Evolutionary conservation across 2,113 vertebrate species (phyloP), one percentile per base, ranked within the genome.

Genomic region (Octodon degus): DNA sequence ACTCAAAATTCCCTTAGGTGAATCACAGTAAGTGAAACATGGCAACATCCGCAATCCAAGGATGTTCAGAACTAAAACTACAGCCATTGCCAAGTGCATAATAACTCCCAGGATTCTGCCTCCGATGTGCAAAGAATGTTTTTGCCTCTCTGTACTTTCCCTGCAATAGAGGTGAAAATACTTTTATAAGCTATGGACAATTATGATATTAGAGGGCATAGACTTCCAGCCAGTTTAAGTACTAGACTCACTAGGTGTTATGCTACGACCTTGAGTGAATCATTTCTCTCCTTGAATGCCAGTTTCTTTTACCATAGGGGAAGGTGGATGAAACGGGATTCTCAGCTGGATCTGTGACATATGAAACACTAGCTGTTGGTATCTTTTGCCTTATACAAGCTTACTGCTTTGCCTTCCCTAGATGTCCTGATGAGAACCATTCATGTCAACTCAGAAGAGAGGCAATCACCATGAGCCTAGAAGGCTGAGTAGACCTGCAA

Each of bases 1-100:
- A 88, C 62, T 68, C 47, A 86, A n/a, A 32, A 9, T 91, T 91
- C 2, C 13, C 86, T 92, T 94, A 43, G 16, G 58, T 93, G 40
- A 94, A 11, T 65, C 50, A 24, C 62, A n/a, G 87, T 86, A 86
- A 89, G 3, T 55, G 14, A 83, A 86, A 68, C 0, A 1, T 25
- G 80, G 76, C 32, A 55, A 76, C 30, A 47, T 20, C 72, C 4
- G 89, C 86, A 43, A 80, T 53, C 37, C 24, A 86, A 13, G 34
- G 19, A 60, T 60, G 22, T 67, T 53, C 34, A 86, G 86, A 84
- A 32, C 43, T 80, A 93, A 76, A 65, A 76, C 2, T 50, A 7
- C 63, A 89, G 50, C 62, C 62, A 72, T n/a, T 82, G 67, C 63
- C 16, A 91, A 90, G 40, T 89, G 50, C 65, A 84, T 76, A 96